Base-by-base conservation (phyloP, 64 coral and sea anemone species). In the Pachyseris speciosa region DNA sequence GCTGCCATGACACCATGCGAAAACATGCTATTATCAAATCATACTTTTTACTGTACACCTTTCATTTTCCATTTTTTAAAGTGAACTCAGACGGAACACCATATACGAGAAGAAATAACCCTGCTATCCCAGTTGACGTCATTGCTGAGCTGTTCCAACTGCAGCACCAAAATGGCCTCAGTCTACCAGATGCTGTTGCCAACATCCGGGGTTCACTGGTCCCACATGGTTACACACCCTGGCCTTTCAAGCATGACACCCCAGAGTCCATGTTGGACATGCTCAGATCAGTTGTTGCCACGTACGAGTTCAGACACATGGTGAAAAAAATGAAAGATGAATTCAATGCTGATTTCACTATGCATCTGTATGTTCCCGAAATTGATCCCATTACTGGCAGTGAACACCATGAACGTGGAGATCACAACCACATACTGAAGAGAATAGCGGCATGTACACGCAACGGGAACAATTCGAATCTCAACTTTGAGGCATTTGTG, bases 351-450 rank as follows among this genome's bases (percentile, higher is more conserved):
- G 48, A 91, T 40, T 86, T 92, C 30, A 63, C 13, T 22, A 10
- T 58, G 16, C 95, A 97, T 68, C 49, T 96, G 37, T 91, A 91
- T 77, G 66, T 96, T n/a, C 59, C 94, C 40, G 88, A 87, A 64
- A 16, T 63, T n/a, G 64, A 91, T 71, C 41, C 67, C 13, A 27
- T 26, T 11, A 85, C 47, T 8, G 67, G 67, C 22, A 71, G 73
- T 17, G 17, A 19, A 51, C 30, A 58, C 17, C 58, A 95, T 86
- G 94, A 95, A 45, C 85, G 94, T 41, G 87, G 58, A 26, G 88
- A 95, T 24, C 93, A 94, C 41, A 94, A 94, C 41, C 93, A 94
- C 63, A 19, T 94, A 2, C 20, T 94, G 2, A 89, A 94, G 40
- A 49, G 93, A 51, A 72, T 94, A n/a, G 85, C 78, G 1, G 75